Conservation (phyloP, 2,888 invertebrate species). For the Mesoligia furuncula region DNA sequence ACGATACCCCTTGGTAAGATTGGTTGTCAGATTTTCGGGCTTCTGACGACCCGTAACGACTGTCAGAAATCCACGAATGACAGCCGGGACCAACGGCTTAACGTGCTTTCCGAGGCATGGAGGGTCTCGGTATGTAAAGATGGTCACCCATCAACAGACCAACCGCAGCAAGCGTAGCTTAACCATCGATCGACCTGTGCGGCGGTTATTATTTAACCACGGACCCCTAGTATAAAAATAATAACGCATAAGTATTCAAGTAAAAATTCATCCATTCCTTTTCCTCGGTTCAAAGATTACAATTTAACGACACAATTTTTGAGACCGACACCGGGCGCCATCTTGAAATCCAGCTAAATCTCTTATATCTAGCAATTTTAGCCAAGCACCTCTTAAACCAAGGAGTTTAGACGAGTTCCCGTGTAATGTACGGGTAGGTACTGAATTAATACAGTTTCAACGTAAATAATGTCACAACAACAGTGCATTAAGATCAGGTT, state of each 20-base stretch:
- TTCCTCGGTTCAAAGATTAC: conserved; percentile 49
- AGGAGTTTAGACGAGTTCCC: conserved; percentile 23
- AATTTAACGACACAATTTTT: conserved; percentile 55
- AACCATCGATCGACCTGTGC: too few species aligned
- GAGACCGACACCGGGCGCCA: conserved; percentile 37
- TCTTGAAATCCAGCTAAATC: conserved; percentile 50
- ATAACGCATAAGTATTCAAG: neutral
- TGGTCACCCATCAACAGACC: too few species aligned
- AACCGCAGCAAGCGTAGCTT: too few species aligned
- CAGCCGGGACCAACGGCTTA: too few species aligned
- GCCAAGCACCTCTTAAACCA: conserved; percentile 42
- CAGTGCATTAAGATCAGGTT: neutral
- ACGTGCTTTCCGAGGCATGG: too few species aligned
- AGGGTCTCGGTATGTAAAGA: too few species aligned
- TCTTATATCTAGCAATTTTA: conserved; percentile 53
- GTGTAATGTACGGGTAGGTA: neutral
- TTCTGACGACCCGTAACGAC: too few species aligned
- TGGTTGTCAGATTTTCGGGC: too few species aligned
- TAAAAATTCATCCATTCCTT: conserved; percentile 16
- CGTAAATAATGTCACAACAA: neutral
- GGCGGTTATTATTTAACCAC: too few species aligned
- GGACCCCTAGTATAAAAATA: neutral
- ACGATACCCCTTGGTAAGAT: too few species aligned
- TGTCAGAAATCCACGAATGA: too few species aligned
- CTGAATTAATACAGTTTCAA: conserved; percentile 4